Percentiles rank a stretch among this genome's conserved stretches.
These are phyloP conservation scores for Lucinisca nassula DNA, from an alignment of 2,888 invertebrate species.

Conservation along the genomic window DNA sequence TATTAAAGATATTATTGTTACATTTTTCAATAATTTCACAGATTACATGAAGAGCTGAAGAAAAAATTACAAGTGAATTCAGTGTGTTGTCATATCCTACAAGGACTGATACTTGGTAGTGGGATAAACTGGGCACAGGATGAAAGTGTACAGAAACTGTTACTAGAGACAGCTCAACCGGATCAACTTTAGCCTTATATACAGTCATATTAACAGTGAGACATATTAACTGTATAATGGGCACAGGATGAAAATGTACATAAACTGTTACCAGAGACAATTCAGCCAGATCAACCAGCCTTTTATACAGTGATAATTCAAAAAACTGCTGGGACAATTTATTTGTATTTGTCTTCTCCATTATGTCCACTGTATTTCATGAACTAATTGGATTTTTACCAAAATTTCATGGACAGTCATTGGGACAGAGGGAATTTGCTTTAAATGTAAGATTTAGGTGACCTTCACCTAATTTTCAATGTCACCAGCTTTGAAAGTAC, in stretches of 20 bases:
- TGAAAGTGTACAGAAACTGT: conserved; percentile 62
- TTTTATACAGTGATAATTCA: no score
- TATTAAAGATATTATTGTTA: no score
- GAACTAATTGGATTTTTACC: no score
- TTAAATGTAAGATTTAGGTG: no score
- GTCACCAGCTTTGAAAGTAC: no score
- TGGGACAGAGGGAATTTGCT: no score
- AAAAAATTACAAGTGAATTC: conserved; percentile 37
- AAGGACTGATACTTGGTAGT: conserved; percentile 76
- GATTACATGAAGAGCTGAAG: conserved; percentile 52
- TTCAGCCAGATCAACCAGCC: conserved; percentile 6
- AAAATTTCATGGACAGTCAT: no score
- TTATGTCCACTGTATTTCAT: no score
- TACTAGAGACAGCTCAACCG: conserved; percentile 45
- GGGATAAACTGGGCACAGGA: conserved; percentile 78
- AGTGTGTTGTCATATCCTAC: conserved; percentile 46
- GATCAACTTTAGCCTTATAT: neutral
- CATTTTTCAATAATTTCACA: no score
- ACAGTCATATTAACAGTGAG: neutral
- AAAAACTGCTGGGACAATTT: no score
- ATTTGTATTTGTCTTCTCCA: no score
- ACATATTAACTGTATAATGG: conserved; percentile 67
- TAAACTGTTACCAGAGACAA: conserved; percentile 60
- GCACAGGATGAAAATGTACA: conserved; percentile 69
- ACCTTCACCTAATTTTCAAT: no score